Evolutionary conservation across 2,888 invertebrate genomes (phyloP), one percentile per base, ranked within the genome.

Genomic region (Conops quadrifasciatus): DNA sequence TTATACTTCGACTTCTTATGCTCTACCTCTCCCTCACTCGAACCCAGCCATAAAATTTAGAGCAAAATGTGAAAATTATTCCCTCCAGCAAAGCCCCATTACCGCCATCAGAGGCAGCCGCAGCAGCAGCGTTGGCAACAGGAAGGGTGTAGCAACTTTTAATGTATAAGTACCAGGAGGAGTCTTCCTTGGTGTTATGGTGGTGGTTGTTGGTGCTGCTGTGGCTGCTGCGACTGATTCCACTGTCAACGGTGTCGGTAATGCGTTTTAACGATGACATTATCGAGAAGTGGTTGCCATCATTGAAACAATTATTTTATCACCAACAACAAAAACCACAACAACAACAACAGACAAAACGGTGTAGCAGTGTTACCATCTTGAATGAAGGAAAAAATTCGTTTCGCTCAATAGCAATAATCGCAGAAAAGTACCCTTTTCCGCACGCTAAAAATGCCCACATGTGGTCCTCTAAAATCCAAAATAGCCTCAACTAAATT

Each of bases 221-320:
- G 28, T 65, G 26, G 24, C 28, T 49, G 49, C 28, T 51, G 51
- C 30, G 28, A 24, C 58, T 51, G 62, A 13, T 51, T 30, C 51
- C 47, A 60, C 60, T 60, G 68, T 49, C 68, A 60, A 49, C 62
- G 49, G 68, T 68, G 68, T 68, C 62, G 60, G 62, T 68, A 68
- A 68, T 68, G 68, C 30, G 51, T 62, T 68, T 60, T 68, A 68
- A 68, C 68, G 68, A 62, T 68, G 60, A 68, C 60, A 68, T 68
- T 62, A 68, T 68, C 36, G 68, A 43, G n/a, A 62, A 47, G 60
- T 68, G 49, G n/a, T 67, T 67, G 43, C 58, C 66, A 43, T 67
- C 67, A 67, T 21, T 43, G 58, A 45, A 67, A 58, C 67, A 67
- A 67, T 67, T 67, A 67, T 43, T 67, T 67, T 67, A 67, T 67